Conservation (phyloP, 2,888 invertebrate species). For the Steinernema carpocapsae region DNA sequence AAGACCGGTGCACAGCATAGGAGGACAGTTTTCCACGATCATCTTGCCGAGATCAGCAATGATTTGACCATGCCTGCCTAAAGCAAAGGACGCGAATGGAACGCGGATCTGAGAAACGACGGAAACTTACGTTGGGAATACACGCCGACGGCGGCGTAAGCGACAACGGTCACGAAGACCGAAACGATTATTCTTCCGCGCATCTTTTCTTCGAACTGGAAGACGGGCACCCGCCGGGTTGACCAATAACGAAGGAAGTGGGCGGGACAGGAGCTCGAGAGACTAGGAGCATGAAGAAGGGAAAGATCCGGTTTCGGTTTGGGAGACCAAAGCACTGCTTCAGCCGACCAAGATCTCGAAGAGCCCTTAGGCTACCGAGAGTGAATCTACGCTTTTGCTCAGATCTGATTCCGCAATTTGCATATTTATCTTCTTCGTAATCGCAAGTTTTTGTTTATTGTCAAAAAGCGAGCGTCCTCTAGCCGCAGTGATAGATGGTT, state of each 20-base stretch:
- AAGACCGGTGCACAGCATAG: slow-evolving; percentile 68
- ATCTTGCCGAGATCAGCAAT: slow-evolving; percentile 68
- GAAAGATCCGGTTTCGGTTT: slow-evolving; percentile 25
- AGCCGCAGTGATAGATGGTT: slow-evolving; percentile 17
- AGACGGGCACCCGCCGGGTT: slow-evolving; percentile 30
- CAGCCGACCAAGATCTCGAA: background rate
- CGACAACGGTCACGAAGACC: slow-evolving; percentile 32
- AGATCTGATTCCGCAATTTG: background rate
- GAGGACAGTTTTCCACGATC: slow-evolving; percentile 68
- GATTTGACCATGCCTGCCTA: slow-evolving; percentile 49
- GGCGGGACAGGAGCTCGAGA: background rate
- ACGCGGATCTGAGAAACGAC: background rate
- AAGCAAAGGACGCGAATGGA: background rate
- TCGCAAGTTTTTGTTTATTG: background rate
- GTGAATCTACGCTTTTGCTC: background rate
- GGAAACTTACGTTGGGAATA: slow-evolving; percentile 20
- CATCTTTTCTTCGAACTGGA: slow-evolving; percentile 32
- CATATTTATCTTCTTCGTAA: slow-evolving; percentile 29
- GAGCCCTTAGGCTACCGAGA: slow-evolving; percentile 16
- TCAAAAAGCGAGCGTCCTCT: slow-evolving; percentile 2
- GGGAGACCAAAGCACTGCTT: no score
- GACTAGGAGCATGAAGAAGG: slow-evolving; percentile 14
- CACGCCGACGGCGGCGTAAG: slow-evolving; percentile 18
- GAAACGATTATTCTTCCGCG: slow-evolving; percentile 35
- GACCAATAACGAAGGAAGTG: slow-evolving; percentile 16